A percentile compares a stretch with the other conserved stretches of the same genome.
These are phyloP conservation scores for Perdita meconis DNA, from an alignment of 2,888 invertebrate species.

Conservation along the genomic window DNA sequence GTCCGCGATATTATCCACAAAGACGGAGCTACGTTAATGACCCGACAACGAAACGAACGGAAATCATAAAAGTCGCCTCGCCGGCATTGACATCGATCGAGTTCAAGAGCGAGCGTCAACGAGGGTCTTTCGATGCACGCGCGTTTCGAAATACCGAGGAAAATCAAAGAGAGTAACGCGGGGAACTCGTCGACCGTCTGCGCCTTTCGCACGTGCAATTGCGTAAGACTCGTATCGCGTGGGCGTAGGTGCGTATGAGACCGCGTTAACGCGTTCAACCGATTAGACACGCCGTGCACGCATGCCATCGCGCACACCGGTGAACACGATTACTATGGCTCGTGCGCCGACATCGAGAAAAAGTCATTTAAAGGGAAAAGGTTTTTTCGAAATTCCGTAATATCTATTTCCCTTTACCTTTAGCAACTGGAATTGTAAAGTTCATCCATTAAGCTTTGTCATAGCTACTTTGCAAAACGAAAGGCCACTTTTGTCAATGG, in stretches of 20 bases:
- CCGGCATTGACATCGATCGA: constrained; percentile 10
- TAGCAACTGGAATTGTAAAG: too few species aligned
- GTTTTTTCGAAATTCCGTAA: neutral
- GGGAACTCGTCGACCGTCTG: constrained; percentile 27
- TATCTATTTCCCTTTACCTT: too few species aligned
- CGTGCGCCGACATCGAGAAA: neutral
- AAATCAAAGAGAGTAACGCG: neutral
- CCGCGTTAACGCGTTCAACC: constrained; percentile 11
- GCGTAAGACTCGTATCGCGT: constrained; percentile 48
- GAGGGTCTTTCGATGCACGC: neutral
- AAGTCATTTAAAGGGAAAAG: neutral
- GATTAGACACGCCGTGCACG: constrained; percentile 4
- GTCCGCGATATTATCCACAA: neutral
- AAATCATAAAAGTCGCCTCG: constrained; percentile 4
- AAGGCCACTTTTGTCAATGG: too few species aligned
- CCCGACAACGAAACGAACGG: constrained; percentile 2
- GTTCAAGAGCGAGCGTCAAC: constrained; percentile 11
- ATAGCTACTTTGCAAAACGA: too few species aligned
- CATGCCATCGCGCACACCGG: constrained; percentile 1
- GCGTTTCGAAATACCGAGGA: neutral
- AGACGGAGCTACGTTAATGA: neutral
- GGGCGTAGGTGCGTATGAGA: constrained; percentile 29
- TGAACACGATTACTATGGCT: neutral
- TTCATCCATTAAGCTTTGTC: too few species aligned
- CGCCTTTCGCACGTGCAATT: constrained; percentile 55